Evolutionary conservation across 35 echinoderm and acorn worm species (phyloP).

Genomic region (Apostichopus californicus): DNA sequence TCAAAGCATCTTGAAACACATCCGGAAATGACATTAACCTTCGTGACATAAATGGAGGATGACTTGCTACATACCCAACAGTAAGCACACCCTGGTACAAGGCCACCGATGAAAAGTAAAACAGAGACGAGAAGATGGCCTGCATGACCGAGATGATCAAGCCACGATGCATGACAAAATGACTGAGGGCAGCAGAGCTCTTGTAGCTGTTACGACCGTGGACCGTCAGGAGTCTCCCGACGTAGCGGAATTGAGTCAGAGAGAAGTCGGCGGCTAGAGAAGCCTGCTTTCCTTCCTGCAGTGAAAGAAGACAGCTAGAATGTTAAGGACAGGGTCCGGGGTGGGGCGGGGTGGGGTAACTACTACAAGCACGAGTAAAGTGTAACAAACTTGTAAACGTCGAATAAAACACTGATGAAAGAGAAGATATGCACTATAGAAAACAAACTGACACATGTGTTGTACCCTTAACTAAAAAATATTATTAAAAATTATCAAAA

Average conservation of each 20-base stretch:
- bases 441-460: too few species aligned
- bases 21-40: too few species aligned
- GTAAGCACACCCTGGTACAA: conserved; percentile 95
- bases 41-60: background rate
- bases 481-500: too few species aligned
- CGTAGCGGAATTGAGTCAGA: conserved; percentile 87
- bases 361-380: too few species aligned
- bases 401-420: background rate
- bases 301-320: background rate
- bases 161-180: conserved; percentile 99
- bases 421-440: too few species aligned
- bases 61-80: conserved; percentile 84
- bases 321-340: background rate
- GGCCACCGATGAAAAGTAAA: conserved; percentile 97
- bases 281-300: conserved; percentile 94
- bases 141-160: conserved; percentile 99
- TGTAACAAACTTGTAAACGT: background rate
- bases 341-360: too few species aligned
- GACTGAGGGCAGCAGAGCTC: conserved; percentile 90
- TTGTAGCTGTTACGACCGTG: conserved; percentile 99
- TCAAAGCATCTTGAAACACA: too few species aligned
- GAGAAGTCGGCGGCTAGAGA: conserved; percentile 97
- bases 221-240: conserved; percentile 89
- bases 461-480: too few species aligned
- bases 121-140: conserved; percentile 95